Evolutionary conservation across 1,140 invertebrate species (phyloP).

Genomic region (Lepidostoma basale): DNA sequence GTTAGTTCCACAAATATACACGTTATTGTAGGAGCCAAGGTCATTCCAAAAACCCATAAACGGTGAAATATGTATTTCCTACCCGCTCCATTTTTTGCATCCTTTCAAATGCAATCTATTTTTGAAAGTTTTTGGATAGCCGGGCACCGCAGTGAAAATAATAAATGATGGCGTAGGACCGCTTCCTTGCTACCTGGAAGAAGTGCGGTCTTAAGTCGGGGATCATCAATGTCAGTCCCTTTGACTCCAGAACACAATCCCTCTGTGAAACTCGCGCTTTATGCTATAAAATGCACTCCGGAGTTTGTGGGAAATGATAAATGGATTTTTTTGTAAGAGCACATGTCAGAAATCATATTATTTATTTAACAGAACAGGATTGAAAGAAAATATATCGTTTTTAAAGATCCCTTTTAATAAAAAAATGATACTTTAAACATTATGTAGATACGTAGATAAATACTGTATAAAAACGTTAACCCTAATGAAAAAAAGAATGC

Average conservation of each 20-base stretch:
- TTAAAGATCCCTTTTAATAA: neutral
- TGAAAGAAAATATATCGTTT: neutral
- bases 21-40: too few species aligned
- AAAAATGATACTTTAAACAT: neutral
- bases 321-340: conserved; percentile 4
- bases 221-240: neutral
- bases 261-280: neutral
- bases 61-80: too few species aligned
- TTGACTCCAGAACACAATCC: neutral
- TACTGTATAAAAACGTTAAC: too few species aligned
- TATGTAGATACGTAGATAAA: too few species aligned
- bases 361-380: neutral
- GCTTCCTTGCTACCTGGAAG: conserved; percentile 1
- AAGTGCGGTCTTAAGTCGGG: neutral
- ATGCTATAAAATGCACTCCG: neutral
- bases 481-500: too few species aligned
- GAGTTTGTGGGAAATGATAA: conserved; percentile 9
- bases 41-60: too few species aligned
- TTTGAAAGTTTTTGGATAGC: conserved; percentile 14
- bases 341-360: conserved; percentile 14
- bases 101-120: conserved; percentile 21
- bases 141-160: conserved; percentile 15
- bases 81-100: conserved; percentile 5
- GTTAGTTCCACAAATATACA: too few species aligned
- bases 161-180: too few species aligned